Base-by-base conservation (phyloP, 2,797 vertebrate species). In the Bovichtus diacanthus region DNA sequence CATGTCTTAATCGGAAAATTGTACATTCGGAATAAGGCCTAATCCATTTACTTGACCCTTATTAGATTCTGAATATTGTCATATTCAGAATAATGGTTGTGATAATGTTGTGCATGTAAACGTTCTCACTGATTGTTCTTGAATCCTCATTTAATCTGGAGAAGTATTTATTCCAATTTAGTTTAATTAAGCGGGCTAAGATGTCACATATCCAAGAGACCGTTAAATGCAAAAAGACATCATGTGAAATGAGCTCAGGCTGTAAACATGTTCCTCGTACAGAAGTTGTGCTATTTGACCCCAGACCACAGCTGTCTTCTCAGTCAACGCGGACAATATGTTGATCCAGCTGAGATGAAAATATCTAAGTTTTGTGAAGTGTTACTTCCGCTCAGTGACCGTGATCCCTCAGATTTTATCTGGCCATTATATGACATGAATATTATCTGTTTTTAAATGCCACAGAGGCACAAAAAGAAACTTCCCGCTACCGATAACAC, bases 61-160 rank as follows among this genome's bases (percentile, higher is more conserved):
- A 34, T 34, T 31, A 31, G 34, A 34, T 34, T n/a, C n/a, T n/a
- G n/a, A n/a, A n/a, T n/a, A n/a, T n/a, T n/a, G n/a, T n/a, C n/a
- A n/a, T n/a, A n/a, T n/a, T n/a, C n/a, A n/a, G n/a, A n/a, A n/a
- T n/a, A n/a, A n/a, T n/a, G n/a, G n/a, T 8, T 6, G 31, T 1
- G 2, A 34, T 34, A 34, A 34, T 34, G 34, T 34, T 34, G 31
- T 34, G 31, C 9, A 34, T 34, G 31, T 34, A 34, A 34, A 8
- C 31, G 31, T 34, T 34, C 31, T 60, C 58, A 44, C 31, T 44
- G 18, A 38, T 38, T 50, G 39, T 23, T 50, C 54, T 62, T 68
- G 54, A 78, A 67, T 81, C 47, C 9, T 72, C 44, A 12, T 76
- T 64, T 54, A 41, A 65, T 64, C 44, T 36, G 8, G 62, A 25